Evolutionary conservation across 2,797 vertebrate species (phyloP), one percentile per base, ranked within the genome.

Genomic region (Esox lucius): DNA sequence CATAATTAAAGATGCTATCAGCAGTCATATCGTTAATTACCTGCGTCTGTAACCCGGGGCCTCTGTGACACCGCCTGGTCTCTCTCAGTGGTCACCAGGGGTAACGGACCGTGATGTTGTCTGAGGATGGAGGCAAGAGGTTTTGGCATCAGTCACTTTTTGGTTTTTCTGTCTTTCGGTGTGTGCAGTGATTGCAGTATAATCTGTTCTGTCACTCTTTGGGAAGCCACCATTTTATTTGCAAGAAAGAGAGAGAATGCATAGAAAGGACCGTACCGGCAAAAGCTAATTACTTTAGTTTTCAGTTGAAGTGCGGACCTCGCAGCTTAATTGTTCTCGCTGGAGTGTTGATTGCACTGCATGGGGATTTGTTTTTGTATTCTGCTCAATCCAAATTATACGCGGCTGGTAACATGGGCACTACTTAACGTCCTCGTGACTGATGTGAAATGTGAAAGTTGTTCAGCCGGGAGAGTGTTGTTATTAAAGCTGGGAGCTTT

Each of bases 1-100:
- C 33, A 65, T 65, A 65, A 65, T 65, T 65, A 65, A 65, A 31
- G 26, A 11, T 65, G 62, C 62, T 31, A 31, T 65, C 62, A 33
- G 6, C 6, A 62, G n/a, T 16, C 28, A 2, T 33, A 28, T 31
- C 26, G 15, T 65, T 65, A 65, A 33, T 65, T 33, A 65, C 13
- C 15, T 28, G 28, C 0, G 16, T 33, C 13, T 65, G 12, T 65
- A 33, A 33, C 62, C 62, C 65, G 26, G 24, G 28, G 26, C 5
- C 62, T 31, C 62, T 3, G 15, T 65, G 15, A 22, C 13, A 13
- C 61, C 26, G 61, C 61, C 61, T 13, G 26, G 61, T 62, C 19
- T 56, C 17, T 56, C 51, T 53, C 51, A 19, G 51, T 19, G 51
- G 7, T 8, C 51, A n/a, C 51, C 7, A n/a, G 7, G 19, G 19